Conservation (phyloP, 1,140 invertebrate genomes). For the Eufriesea mexicana region DNA sequence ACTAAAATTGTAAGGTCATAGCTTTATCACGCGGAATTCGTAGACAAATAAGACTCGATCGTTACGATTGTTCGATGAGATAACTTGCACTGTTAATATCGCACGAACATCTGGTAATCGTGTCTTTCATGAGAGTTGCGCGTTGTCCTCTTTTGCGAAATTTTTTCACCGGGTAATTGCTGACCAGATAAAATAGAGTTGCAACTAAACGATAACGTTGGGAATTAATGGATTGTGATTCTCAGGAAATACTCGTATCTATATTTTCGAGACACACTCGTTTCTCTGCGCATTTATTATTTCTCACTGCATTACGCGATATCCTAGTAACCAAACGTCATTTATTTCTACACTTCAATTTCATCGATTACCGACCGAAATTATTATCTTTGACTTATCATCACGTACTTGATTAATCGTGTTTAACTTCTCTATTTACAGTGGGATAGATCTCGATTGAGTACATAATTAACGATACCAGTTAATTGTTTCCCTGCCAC, state of each 20-base stretch:
- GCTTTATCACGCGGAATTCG: conserved; percentile 7
- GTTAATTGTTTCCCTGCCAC: neutral
- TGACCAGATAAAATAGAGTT: neutral
- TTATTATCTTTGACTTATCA: neutral
- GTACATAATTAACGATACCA: neutral
- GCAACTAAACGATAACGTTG: neutral
- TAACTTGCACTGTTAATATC: conserved; percentile 22
- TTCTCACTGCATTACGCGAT: neutral
- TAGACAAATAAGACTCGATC: conserved; percentile 13
- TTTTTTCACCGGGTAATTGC: neutral
- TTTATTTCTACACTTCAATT: neutral
- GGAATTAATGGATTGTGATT: neutral
- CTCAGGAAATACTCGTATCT: neutral
- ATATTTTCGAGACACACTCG: neutral
- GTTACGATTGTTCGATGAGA: conserved; percentile 14
- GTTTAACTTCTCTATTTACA: neutral
- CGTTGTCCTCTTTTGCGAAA: neutral
- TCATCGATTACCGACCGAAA: neutral
- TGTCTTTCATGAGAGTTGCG: neutral
- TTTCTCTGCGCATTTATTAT: neutral
- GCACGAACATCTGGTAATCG: conserved; percentile 15
- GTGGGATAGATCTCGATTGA: neutral
- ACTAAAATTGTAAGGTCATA: conserved; percentile 21
- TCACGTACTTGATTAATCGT: neutral
- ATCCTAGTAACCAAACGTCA: neutral